These are phyloP conservation scores for Vireo altiloquus DNA, from an alignment of 2,113 vertebrate species.

Conservation along the genomic window DNA sequence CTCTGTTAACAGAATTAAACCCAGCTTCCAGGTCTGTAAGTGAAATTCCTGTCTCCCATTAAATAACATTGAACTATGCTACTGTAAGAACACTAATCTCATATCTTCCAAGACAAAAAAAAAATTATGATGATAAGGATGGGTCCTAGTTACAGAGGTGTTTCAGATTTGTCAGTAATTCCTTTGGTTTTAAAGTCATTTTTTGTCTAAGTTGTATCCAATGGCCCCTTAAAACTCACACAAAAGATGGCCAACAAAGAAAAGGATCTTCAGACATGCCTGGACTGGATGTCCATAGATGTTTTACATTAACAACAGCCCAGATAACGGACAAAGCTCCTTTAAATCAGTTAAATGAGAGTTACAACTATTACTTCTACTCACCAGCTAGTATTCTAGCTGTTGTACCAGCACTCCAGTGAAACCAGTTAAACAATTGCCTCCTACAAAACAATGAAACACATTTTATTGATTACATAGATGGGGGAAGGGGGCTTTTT, in stretches of 20 bases:
- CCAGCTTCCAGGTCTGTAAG: background rate
- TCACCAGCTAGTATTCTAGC: conserved; percentile 85
- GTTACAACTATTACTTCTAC: background rate
- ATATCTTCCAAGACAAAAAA: background rate
- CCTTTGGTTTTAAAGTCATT: background rate
- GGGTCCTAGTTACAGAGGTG: background rate
- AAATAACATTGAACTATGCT: background rate
- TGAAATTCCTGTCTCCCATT: background rate
- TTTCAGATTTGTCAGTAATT: background rate
- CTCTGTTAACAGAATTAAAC: background rate
- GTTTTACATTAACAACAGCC: background rate
- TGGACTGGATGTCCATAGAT: background rate
- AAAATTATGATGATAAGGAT: background rate
- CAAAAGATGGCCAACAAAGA: background rate
- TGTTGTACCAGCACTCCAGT: conserved; percentile 77
- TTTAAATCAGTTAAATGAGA: background rate
- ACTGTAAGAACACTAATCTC: background rate
- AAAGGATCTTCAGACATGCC: background rate
- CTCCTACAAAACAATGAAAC: conserved; percentile 71
- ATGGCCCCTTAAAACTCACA: background rate
- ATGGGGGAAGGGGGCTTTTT: accelerated
- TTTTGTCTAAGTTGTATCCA: background rate
- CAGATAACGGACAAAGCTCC: background rate
- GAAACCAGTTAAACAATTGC: conserved; percentile 83
- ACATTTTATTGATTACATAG: background rate